Percentiles rank a stretch among this genome's conserved stretches.
Evolutionary conservation across 2,113 vertebrate species (phyloP).

Genomic region (Onychorhynchus coronatus): DNA sequence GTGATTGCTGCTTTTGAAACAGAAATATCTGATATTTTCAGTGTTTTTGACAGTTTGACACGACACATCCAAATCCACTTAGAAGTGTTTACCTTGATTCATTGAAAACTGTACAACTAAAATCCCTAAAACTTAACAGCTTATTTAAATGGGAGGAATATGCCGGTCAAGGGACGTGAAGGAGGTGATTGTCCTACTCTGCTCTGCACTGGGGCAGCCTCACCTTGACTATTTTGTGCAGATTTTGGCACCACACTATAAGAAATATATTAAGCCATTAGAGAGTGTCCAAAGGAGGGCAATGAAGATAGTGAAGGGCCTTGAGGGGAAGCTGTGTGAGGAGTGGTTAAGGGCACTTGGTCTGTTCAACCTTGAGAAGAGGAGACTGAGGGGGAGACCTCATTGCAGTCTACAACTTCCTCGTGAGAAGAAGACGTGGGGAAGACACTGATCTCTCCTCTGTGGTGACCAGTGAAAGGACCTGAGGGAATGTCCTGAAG

Average conservation of each 20-base stretch:
- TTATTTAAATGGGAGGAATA: neutral
- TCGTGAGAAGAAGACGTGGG: neutral
- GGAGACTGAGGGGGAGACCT: neutral
- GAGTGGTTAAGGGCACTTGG: neutral
- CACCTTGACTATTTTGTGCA: neutral
- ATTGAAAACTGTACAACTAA: neutral
- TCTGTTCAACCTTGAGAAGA: neutral
- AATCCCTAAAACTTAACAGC: neutral
- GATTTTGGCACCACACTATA: neutral
- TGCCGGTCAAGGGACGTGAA: neutral
- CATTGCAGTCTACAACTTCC: neutral
- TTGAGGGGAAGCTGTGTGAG: neutral
- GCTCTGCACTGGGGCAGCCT: neutral
- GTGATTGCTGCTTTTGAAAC: neutral
- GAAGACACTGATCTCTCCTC: neutral
- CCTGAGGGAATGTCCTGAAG: neutral
- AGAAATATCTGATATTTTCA: neutral
- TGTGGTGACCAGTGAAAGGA: neutral
- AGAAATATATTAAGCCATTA: neutral
- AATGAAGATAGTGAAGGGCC: neutral
- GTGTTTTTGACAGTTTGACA: neutral
- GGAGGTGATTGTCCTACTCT: neutral
- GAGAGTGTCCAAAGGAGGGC: neutral
- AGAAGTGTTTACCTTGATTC: neutral
- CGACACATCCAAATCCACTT: neutral